Conservation (phyloP, 2,113 vertebrate genomes). For the Collichthys lucidus region DNA sequence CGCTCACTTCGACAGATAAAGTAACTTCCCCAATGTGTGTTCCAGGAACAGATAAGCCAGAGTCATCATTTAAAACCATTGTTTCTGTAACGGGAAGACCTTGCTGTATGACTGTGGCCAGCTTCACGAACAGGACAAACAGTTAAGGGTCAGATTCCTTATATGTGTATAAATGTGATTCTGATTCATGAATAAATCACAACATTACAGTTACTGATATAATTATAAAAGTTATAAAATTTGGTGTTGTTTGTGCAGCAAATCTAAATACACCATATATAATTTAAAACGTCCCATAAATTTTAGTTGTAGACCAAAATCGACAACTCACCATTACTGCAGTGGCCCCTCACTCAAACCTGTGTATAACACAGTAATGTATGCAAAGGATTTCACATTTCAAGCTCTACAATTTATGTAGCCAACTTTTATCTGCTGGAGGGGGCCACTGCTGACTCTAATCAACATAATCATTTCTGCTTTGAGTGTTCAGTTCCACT, state of each 20-base stretch:
- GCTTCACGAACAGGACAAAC: neutral
- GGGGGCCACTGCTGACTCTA: neutral
- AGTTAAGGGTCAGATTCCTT: neutral
- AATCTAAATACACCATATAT: neutral
- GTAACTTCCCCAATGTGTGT: neutral
- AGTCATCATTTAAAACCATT: neutral
- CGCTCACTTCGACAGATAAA: constrained; percentile 30
- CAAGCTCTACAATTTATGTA: neutral
- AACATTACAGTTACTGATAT: neutral
- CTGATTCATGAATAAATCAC: neutral
- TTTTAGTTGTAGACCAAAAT: neutral
- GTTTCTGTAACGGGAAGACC: constrained; percentile 12
- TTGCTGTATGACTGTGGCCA: neutral
- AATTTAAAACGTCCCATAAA: neutral
- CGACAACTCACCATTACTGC: neutral
- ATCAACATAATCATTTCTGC: neutral
- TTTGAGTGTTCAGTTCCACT: neutral
- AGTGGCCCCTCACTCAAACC: neutral
- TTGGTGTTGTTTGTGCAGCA: neutral
- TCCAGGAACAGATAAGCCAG: constrained; percentile 5
- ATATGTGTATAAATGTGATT: too few species aligned
- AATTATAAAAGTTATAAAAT: neutral
- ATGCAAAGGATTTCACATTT: neutral
- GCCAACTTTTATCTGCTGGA: neutral
- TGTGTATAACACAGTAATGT: neutral